Evolutionary conservation across 2,888 invertebrate genomes (phyloP).

Genomic region (Hedya salicella): DNA sequence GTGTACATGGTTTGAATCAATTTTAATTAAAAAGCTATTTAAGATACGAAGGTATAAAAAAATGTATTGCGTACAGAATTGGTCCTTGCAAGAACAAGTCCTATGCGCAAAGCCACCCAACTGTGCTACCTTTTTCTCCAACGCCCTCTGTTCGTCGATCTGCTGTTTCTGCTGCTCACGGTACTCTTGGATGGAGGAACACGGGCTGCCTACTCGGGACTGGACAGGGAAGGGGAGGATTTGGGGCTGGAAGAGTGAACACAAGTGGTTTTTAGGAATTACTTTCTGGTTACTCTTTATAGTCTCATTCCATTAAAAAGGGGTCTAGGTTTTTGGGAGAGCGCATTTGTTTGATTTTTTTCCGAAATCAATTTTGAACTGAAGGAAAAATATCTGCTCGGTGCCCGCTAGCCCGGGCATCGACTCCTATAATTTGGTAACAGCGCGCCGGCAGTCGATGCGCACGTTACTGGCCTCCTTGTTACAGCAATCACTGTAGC

Average conservation of each 20-base stretch:
- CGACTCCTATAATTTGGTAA: conserved; percentile 70
- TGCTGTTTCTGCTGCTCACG: conserved; percentile 69
- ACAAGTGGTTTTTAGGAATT: neutral
- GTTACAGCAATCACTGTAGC: conserved; percentile 56
- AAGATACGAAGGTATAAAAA: too few relatives aligned
- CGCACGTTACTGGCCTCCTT: conserved; percentile 59
- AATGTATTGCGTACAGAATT: too few relatives aligned
- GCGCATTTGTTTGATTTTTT: too few relatives aligned
- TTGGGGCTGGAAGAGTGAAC: neutral
- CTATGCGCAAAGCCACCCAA: neutral
- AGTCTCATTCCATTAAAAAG: too few relatives aligned
- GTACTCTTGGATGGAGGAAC: conserved; percentile 72
- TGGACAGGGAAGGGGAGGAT: conserved; percentile 26
- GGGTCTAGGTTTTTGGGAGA: too few relatives aligned
- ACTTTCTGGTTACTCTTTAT: too few relatives aligned
- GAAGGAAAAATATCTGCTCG: too few relatives aligned
- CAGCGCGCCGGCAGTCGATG: conserved; percentile 77
- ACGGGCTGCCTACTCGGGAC: conserved; percentile 55
- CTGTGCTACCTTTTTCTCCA: conserved; percentile 50
- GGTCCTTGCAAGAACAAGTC: too few relatives aligned
- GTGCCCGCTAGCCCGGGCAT: conserved; percentile 77
- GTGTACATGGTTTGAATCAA: too few relatives aligned
- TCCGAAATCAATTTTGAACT: too few relatives aligned
- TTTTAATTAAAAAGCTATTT: too few relatives aligned
- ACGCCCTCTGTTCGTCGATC: conserved; percentile 56